Evolutionary conservation across 2,888 invertebrate species (phyloP).

Genomic region (Dyspetes luteomarginatus): DNA sequence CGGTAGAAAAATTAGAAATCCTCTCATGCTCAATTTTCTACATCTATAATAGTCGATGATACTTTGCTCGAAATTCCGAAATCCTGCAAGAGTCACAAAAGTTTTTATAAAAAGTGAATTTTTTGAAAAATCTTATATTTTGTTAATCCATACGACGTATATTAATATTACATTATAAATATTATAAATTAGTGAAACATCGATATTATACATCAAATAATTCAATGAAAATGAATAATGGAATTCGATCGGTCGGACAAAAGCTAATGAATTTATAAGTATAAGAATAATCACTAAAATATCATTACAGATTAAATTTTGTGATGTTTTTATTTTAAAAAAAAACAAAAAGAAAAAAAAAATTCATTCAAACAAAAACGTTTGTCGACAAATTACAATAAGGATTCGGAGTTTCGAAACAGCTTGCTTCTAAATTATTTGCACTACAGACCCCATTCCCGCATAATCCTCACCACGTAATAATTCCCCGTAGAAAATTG

Average conservation of each 20-base stretch:
- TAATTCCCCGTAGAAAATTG: constrained; percentile 20
- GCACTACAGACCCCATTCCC: not conserved
- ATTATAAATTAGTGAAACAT: too few species aligned
- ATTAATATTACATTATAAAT: too few species aligned
- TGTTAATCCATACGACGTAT: too few species aligned
- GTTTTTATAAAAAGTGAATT: not conserved
- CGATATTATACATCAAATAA: too few species aligned
- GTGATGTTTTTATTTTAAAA: too few species aligned
- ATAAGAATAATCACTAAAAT: too few species aligned
- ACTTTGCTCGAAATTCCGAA: not conserved
- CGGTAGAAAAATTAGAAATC: not conserved
- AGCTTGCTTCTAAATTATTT: constrained; percentile 52
- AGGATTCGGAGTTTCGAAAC: constrained; percentile 11
- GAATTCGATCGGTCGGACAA: too few species aligned
- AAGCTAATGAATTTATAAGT: too few species aligned
- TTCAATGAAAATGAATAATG: too few species aligned
- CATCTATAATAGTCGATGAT: not conserved
- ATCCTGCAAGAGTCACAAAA: not conserved
- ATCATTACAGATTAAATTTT: too few species aligned
- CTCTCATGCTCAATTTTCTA: not conserved
- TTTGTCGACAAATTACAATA: not conserved
- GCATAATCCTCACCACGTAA: constrained; percentile 1
- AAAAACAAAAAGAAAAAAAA: not conserved
- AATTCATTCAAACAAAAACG: not conserved
- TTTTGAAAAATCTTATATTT: not conserved